Evolutionary conservation across 2,888 invertebrate species (phyloP), one percentile per base, ranked within the genome.

Genomic region (Cepaea hortensis): DNA sequence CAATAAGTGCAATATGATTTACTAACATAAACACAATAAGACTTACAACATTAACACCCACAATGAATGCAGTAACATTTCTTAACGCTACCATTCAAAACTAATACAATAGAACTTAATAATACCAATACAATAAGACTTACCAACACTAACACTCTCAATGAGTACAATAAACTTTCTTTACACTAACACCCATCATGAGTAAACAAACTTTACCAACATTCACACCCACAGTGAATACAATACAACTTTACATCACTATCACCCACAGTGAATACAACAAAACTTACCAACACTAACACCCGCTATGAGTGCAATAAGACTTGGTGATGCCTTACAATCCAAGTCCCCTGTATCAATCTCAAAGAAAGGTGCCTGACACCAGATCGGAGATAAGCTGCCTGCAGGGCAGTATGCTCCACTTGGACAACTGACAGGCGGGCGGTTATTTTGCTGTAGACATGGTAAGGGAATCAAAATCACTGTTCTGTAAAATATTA

Each of bases 341-440:
- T 73, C 73, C 55, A 79, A 79, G 9, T 23, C 13, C 18, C 35
- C 9, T 23, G 35, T 55, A 55, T 82, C 61, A 50, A 73, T 20
- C 61, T 82, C 9, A 35, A 73, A 82, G 55, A 82, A 82, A 7
- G 82, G 82, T 20, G 23, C 15, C 61, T 72, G 73, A 61, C 82
- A 82, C 82, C 82, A 82, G 15, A 20, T 35, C 3, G 73, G 72
- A 20, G 82, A 70, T 11, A 20, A 13, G n/a, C 72, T 73, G 55
- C 82, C 82, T 82, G 50, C 2, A n/a, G 82, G 82, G 55, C 82
- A 82, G 50, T 82, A 82, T 55, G 55, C 73, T 4, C 73, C 82
- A 55, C 35, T 3, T 61, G 82, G 55, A 55, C 82, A 82, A 3
- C n/a, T 72, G 6, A 73, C n/a, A 3, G 82, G 82, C 18, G 11